Percentiles rank a stretch among this genome's conserved stretches.
These are phyloP conservation scores for Drosophila sproati DNA, from an alignment of 1,140 invertebrate genomes.

Conservation along the genomic window DNA sequence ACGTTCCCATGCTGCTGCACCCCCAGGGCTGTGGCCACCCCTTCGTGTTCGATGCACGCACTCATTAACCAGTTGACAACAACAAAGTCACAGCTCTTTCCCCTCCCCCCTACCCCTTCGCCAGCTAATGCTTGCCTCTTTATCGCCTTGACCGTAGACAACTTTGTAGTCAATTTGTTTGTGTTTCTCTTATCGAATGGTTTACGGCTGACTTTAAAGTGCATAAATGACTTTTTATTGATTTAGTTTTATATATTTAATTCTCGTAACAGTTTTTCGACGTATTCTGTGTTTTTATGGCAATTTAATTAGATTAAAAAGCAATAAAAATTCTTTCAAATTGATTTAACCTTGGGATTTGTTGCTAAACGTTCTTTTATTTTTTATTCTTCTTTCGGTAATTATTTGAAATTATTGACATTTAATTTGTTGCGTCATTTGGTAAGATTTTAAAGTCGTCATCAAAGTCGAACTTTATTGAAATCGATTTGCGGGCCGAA, in stretches of 20 bases:
- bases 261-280: slow-evolving; percentile 4
- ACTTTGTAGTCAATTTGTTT: slow-evolving; percentile 31
- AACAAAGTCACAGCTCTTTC: slow-evolving; percentile 19
- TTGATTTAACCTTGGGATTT: slow-evolving; percentile 47
- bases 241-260: slow-evolving; percentile 45
- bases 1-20: slow-evolving; percentile 9
- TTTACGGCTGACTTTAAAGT: slow-evolving; percentile 46
- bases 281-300: slow-evolving; percentile 49
- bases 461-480: slow-evolving; percentile 73
- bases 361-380: slow-evolving; percentile 9
- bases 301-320: slow-evolving; percentile 78
- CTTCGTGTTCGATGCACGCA: slow-evolving; percentile 49
- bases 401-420: slow-evolving; percentile 76
- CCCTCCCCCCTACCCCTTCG: background rate
- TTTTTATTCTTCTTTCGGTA: slow-evolving; percentile 40
- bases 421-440: slow-evolving; percentile 76
- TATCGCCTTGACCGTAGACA: background rate
- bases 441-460: slow-evolving; percentile 34
- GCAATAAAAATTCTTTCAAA: slow-evolving; percentile 58
- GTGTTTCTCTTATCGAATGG: slow-evolving; percentile 19
- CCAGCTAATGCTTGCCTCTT: no score
- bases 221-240: slow-evolving; percentile 48
- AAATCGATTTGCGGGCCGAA: slow-evolving; percentile 62
- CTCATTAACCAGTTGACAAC: slow-evolving; percentile 59
- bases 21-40: slow-evolving; percentile 20